Base-by-base conservation (phyloP, 2,113 vertebrate species). In the Dasypus novemcinctus region DNA sequence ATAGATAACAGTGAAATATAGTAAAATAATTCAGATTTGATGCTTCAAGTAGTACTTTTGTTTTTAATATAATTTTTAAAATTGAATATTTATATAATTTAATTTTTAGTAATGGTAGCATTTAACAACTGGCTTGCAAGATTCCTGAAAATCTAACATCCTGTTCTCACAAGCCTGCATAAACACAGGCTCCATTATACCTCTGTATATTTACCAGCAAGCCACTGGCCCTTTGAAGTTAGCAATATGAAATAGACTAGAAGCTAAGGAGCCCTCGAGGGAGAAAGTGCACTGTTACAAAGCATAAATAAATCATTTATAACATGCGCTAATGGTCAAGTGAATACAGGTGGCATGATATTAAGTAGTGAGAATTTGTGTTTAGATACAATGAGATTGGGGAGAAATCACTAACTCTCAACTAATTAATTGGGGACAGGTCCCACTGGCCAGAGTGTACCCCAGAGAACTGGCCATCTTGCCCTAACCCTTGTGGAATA, bases 331-430 rank as follows among this genome's bases (percentile, higher is more conserved):
- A 46, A 52, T 7, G n/a, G 36, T 97, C 52, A 71, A 90, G 76
- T 76, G 38, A 83, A 87, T 91, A 27, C 59, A 91, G 95, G 76
- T 93, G 90, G 49, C 46, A 36, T 68, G 20, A 17, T 64, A 36
- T 57, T 90, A 93, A 95, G 81, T 83, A 66, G 20, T 87, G 95
- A 80, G 43, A 94, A 54, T 80, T 46, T 85, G 23, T 80, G 57
- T 75, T 21, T 79, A 85, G 84, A 61, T 74, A 59, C 63, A 84
- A 12, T 49, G 79, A 79, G 27, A 68, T 64, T 43, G 2, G 4
- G 84, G 92, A 76, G 92, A 96, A 97, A 95, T 93, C 71, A 82
- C 9, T 46, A 85, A 31, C 74, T 82, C 52, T 88, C 78, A 92
- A 61, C 46, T 92, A 90, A 96, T 92, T 95, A 97, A 57, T 31